Conservation (phyloP, 1,140 invertebrate genomes). For the Lepidurus arcticus region DNA sequence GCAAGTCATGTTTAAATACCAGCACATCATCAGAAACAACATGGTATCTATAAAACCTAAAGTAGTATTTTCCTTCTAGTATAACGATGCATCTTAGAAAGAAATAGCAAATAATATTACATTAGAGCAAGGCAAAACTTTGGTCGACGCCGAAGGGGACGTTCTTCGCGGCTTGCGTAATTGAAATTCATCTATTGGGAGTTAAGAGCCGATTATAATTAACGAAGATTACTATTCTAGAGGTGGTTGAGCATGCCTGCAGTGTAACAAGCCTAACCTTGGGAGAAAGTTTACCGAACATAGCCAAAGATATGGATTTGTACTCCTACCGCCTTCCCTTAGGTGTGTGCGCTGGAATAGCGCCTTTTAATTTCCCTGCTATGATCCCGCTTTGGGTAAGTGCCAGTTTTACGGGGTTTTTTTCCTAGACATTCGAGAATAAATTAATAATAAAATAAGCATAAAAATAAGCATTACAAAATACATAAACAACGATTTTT, state of each 20-base stretch:
- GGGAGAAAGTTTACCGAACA: slow-evolving; percentile 85
- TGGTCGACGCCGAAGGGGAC: slow-evolving; percentile 95
- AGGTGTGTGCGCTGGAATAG: slow-evolving; percentile 83
- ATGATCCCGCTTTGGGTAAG: slow-evolving; percentile 96
- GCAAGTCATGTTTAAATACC: slow-evolving; percentile 91
- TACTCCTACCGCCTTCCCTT: slow-evolving; percentile 82
- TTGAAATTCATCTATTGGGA: slow-evolving; percentile 42
- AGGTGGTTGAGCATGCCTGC: slow-evolving; percentile 95
- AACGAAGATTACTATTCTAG: slow-evolving; percentile 44
- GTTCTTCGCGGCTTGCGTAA: slow-evolving; percentile 92
- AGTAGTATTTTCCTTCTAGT: slow-evolving; percentile 5
- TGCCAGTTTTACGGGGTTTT: neutral
- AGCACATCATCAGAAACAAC: slow-evolving; percentile 68
- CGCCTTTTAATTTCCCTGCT: slow-evolving; percentile 94
- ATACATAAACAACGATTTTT: neutral
- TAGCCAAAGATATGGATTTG: slow-evolving; percentile 90
- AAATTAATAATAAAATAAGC: slow-evolving; percentile 24
- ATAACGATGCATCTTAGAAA: slow-evolving; percentile 54
- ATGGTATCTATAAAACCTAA: slow-evolving; percentile 49
- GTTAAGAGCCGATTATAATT: neutral
- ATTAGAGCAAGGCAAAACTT: slow-evolving; percentile 94
- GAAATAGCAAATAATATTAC: slow-evolving; percentile 89
- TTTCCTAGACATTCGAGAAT: slow-evolving; percentile 36
- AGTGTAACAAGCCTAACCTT: slow-evolving; percentile 83
- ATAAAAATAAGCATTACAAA: neutral